Base-by-base conservation (phyloP, 2,797 vertebrate genomes). In the Anomalospiza imberbis region DNA sequence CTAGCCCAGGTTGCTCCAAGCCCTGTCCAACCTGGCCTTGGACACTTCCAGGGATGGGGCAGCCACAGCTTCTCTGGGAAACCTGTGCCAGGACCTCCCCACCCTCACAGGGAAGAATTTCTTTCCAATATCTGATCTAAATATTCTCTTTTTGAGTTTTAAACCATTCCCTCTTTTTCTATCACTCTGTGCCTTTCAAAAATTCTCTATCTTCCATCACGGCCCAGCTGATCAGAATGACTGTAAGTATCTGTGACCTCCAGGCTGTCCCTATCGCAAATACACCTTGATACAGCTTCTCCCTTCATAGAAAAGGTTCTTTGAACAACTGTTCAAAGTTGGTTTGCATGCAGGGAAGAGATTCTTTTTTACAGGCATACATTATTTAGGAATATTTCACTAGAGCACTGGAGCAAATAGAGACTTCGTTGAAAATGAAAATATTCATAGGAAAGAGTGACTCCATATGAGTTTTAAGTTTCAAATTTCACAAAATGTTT, bases 81-180 rank as follows among this genome's bases (percentile, higher is more conserved):
- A 0, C 26, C 14, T 1, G 1, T 48, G 26, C 55, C n/a, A n/a
- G n/a, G n/a, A n/a, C n/a, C n/a, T n/a, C n/a, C n/a, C 2, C 28
- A 24, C 4, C 16, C 71, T 82, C 55, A n/a, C 22, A 82, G 55
- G 7, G 19, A n/a, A 74, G 34, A 18, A 62, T 44, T 62, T 14
- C 7, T 48, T 76, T 26, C 17, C 24, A 31, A 11, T 6, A 57
- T 38, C 36, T 6, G 6, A 31, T 38, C 57, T 83, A 44, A 76
- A 31, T n/a, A n/a, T 38, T 57, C 6, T 57, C 22, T 54, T 25
- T 54, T 17, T 15, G 48, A 50, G 22, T 26, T 62, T 57, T 48
- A 63, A 70, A 36, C 11, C 36, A n/a, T 50, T n/a, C 13, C 32
- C 24, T 19, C 50, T 18, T 57, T 42, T 55, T 22, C 50, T 57